Conservation (phyloP, 2,888 invertebrate species). For the Tetheella fluctuosa region DNA sequence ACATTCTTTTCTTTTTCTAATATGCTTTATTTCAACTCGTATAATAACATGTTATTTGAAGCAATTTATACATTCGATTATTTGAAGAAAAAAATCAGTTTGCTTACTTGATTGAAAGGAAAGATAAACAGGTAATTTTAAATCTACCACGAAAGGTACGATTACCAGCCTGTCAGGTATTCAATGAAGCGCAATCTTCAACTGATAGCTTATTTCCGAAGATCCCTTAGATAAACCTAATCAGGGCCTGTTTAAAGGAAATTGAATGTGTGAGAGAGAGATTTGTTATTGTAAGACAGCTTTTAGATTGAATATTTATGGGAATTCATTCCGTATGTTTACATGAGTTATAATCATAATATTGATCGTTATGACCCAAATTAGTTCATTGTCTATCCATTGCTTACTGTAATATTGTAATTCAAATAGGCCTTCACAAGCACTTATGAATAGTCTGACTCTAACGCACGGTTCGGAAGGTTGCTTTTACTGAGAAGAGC, state of each 20-base stretch:
- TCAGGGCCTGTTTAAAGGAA: conserved; percentile 28
- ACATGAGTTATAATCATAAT: no score
- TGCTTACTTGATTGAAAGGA: conserved; percentile 17
- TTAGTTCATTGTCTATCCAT: no score
- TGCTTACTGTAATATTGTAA: no score
- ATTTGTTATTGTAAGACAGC: not conserved
- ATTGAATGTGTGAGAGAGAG: conserved; percentile 14
- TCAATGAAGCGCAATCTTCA: conserved; percentile 40
- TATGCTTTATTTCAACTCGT: no score
- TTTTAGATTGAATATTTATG: no score
- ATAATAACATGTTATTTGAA: no score
- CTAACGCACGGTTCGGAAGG: no score
- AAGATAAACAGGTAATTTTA: conserved; percentile 45
- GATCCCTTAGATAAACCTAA: conserved; percentile 38
- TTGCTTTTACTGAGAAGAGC: no score
- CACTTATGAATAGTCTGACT: no score
- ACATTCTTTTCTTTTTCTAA: not conserved
- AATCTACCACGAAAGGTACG: conserved; percentile 31
- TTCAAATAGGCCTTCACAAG: no score
- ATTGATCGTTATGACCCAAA: no score
- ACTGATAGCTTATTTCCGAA: conserved; percentile 52
- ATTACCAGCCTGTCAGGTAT: conserved; percentile 42
- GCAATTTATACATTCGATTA: not conserved
- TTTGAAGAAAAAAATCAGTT: not conserved
- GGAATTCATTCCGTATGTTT: no score